These are phyloP conservation scores for Synaphobranchus kaupii DNA, from an alignment of 2,797 vertebrate genomes.

Conservation along the genomic window DNA sequence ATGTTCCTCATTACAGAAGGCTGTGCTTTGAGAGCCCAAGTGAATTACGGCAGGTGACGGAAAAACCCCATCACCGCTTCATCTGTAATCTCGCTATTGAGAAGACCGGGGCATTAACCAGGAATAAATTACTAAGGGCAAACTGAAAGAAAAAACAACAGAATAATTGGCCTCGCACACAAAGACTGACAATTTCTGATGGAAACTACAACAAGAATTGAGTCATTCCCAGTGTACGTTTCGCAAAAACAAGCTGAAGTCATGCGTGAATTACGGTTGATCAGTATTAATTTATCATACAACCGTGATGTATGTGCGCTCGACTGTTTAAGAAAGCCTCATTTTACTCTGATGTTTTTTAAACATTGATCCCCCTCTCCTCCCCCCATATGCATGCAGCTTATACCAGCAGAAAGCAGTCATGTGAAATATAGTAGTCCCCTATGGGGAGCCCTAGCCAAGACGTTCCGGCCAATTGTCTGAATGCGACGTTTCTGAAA, in stretches of 20 bases:
- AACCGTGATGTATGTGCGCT: neutral
- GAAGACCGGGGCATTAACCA: neutral
- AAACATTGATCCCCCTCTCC: neutral
- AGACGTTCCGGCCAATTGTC: neutral
- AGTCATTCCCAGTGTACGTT: neutral
- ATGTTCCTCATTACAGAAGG: neutral
- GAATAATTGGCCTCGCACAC: neutral
- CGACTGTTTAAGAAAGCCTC: neutral
- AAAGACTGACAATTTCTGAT: neutral
- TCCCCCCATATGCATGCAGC: neutral
- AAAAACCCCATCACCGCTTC: neutral
- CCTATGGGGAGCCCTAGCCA: neutral
- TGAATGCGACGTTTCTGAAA: neutral
- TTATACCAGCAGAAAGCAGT: neutral
- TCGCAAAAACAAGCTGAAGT: neutral
- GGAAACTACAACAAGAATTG: neutral
- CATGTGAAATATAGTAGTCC: neutral
- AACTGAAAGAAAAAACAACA: neutral
- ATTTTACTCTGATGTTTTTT: neutral
- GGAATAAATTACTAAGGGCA: neutral
- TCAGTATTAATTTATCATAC: neutral
- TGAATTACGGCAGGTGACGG: neutral
- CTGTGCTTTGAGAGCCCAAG: neutral
- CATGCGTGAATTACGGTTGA: neutral
- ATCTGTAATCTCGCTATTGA: neutral